A percentile compares a stretch with the other conserved stretches of the same genome.
Evolutionary conservation across 2,113 vertebrate genomes (phyloP).

Genomic region (Diadophis punctatus): DNA sequence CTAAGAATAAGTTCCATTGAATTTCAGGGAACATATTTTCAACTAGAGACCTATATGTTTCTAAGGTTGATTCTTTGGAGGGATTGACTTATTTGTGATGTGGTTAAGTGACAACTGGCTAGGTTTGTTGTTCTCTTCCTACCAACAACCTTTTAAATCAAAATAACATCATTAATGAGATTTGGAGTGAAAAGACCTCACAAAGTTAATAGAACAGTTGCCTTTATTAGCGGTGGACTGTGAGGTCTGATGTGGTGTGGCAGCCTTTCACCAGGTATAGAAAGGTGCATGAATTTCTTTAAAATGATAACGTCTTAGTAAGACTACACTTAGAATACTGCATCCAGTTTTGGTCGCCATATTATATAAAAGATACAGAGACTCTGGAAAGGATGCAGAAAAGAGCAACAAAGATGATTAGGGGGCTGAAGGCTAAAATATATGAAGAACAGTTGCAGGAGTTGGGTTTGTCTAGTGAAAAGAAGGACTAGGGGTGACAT

Average conservation of each 20-base stretch:
- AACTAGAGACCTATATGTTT: not conserved
- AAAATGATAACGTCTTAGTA: not conserved
- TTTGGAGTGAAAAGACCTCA: not conserved
- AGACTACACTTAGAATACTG: not conserved
- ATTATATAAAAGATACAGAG: not conserved
- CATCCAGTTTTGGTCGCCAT: not conserved
- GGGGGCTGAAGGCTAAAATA: not conserved
- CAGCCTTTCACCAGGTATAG: not conserved
- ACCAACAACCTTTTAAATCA: not conserved
- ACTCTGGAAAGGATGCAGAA: not conserved
- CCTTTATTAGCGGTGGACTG: not conserved
- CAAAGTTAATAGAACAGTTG: not conserved
- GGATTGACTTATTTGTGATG: not conserved
- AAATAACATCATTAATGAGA: not conserved
- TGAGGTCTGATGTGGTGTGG: not conserved
- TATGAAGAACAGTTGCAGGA: not conserved
- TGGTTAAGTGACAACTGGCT: not conserved
- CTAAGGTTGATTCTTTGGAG: not conserved
- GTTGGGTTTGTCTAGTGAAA: not conserved
- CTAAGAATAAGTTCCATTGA: not conserved
- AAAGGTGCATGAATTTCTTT: not conserved
- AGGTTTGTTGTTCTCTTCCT: not conserved
- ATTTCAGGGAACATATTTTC: not conserved
- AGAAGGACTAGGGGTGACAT: not conserved
- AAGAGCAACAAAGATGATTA: not conserved